Evolutionary conservation across 2,797 vertebrate species (phyloP).

Genomic region (Bucorvus abyssinicus): DNA sequence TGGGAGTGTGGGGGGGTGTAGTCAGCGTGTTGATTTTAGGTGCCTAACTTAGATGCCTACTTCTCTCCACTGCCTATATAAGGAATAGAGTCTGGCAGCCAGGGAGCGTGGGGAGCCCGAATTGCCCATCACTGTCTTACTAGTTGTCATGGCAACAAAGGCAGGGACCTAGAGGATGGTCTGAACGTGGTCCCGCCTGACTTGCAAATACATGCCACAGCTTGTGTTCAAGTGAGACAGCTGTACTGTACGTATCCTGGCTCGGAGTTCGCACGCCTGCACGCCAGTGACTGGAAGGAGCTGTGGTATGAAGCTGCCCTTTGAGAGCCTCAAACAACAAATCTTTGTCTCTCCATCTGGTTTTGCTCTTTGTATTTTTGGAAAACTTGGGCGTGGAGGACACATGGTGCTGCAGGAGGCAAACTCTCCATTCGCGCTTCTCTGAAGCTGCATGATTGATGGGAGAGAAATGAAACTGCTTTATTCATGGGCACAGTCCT

Average conservation of each 20-base stretch:
- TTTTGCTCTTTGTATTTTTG: background rate
- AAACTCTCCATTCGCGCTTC: background rate
- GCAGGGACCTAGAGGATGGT: slow-evolving; percentile 39
- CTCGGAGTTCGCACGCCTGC: background rate
- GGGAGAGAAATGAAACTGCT: slow-evolving; percentile 1
- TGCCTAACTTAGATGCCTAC: slow-evolving; percentile 28
- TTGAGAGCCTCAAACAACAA: background rate
- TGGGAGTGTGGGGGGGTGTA: slow-evolving; percentile 6
- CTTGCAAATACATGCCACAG: background rate
- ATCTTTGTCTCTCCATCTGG: background rate
- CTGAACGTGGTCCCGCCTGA: background rate
- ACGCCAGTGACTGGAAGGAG: background rate
- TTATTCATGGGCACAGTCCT: background rate
- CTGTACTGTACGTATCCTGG: background rate
- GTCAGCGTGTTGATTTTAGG: slow-evolving; percentile 34
- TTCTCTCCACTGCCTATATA: slow-evolving; percentile 45
- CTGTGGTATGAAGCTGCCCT: background rate
- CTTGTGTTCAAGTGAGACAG: background rate
- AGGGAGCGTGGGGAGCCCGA: slow-evolving; percentile 22
- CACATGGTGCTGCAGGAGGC: background rate
- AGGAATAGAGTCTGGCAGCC: slow-evolving; percentile 58
- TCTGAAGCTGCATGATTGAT: background rate
- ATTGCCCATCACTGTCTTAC: slow-evolving; percentile 51
- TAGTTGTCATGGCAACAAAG: slow-evolving; percentile 26
- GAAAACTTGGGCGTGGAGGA: background rate